Conservation (phyloP, 2,113 vertebrate species). For the Panthera tigris region DNA sequence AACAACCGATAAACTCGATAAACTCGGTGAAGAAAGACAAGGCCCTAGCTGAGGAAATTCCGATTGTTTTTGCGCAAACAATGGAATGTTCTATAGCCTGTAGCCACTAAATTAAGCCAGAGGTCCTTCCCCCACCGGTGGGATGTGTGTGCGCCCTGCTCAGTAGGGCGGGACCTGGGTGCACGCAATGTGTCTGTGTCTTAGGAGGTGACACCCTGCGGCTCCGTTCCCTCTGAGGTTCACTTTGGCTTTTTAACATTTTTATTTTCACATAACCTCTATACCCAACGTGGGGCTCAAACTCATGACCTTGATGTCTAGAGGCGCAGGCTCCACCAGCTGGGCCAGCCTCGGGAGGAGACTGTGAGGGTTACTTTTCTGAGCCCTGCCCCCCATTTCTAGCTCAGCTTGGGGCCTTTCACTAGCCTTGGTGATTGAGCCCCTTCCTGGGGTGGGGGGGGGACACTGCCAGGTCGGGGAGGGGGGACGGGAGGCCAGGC, state of each 20-base stretch:
- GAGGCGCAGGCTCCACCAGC: not conserved
- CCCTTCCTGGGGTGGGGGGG: too few species aligned
- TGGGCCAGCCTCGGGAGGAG: not conserved
- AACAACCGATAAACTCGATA: not conserved
- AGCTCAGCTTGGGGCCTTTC: not conserved
- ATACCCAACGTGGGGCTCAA: not conserved
- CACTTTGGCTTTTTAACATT: not conserved
- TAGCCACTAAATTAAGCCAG: not conserved
- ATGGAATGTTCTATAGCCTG: not conserved
- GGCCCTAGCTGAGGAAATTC: not conserved
- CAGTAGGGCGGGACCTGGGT: not conserved
- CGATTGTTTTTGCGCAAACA: not conserved
- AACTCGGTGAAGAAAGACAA: not conserved
- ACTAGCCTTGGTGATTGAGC: too few species aligned
- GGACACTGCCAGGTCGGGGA: too few species aligned
- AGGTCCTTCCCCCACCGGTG: not conserved
- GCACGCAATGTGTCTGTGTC: accelerated
- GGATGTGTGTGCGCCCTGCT: not conserved
- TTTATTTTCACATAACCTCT: not conserved
- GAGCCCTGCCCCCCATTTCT: not conserved
- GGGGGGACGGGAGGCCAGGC: too few species aligned
- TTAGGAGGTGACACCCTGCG: accelerated
- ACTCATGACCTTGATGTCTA: not conserved
- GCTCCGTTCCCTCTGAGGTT: not conserved
- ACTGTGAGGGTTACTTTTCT: not conserved